Percentiles rank a stretch among this genome's conserved stretches.
phyloP scores from a whole-genome alignment of 2,113 vertebrate species.

The Hepsetus odoe region DNA sequence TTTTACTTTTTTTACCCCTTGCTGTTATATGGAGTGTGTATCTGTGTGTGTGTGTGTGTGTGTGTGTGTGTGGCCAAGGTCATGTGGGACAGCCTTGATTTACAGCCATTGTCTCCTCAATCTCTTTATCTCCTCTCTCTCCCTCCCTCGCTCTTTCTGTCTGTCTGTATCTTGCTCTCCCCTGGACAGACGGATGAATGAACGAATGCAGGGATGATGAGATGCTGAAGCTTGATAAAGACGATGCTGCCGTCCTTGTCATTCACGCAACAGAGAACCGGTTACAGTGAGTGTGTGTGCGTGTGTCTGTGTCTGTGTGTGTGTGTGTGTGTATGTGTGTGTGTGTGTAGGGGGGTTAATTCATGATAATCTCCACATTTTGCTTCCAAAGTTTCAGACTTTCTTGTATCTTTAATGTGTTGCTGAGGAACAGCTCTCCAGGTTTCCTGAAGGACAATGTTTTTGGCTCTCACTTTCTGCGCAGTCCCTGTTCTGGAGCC shows the following conservation, averaged over 20 bases:
- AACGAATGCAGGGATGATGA: not conserved
- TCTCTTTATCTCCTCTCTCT: constrained; percentile 37
- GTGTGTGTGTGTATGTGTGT: too few relatives aligned
- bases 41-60: constrained; percentile 36
- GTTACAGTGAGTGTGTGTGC: not conserved
- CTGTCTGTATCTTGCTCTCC: not conserved
- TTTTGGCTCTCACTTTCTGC: too few relatives aligned
- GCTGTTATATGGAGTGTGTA: too few relatives aligned
- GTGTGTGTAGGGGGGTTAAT: too few relatives aligned
- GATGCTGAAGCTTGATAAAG: not conserved
- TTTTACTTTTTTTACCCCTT: too few relatives aligned
- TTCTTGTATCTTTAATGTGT: too few relatives aligned
- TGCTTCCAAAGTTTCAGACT: too few relatives aligned
- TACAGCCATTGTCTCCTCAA: constrained; percentile 47
- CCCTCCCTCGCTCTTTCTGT: constrained; percentile 26
- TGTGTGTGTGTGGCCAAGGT: constrained; percentile 43
- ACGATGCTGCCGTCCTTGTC: not conserved
- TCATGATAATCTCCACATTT: too few relatives aligned
- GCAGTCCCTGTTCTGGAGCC: too few relatives aligned
- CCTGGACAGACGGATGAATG: not conserved
- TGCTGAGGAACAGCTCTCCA: too few relatives aligned
- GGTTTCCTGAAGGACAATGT: too few relatives aligned
- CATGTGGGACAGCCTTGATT: constrained; percentile 49
- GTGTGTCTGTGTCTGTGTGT: not conserved
- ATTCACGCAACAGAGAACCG: not conserved